phyloP scores from a whole-genome alignment of 2,888 invertebrate genomes.

The Rhingia campestris region DNA sequence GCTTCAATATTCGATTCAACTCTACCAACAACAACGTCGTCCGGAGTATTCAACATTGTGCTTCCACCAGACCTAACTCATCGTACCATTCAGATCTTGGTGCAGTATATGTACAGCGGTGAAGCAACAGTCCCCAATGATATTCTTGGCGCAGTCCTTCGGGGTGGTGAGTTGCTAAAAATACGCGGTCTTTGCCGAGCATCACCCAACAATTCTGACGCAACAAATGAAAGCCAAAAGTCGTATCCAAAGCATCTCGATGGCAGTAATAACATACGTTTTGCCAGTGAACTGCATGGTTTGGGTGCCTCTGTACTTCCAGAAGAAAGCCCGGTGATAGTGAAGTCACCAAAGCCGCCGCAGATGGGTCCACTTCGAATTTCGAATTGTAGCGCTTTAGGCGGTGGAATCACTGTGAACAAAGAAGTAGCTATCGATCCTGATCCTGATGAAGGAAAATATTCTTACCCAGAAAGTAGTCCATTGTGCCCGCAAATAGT shows the following conservation, averaged over 20 bases:
- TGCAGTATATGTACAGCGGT: slow-evolving; percentile 93
- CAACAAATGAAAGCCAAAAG: slow-evolving; percentile 75
- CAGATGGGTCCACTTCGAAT: slow-evolving; percentile 77
- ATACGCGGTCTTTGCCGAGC: slow-evolving; percentile 91
- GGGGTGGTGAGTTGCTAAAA: slow-evolving; percentile 91
- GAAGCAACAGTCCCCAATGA: slow-evolving; percentile 92
- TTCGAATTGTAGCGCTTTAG: slow-evolving; percentile 57
- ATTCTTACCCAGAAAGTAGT: slow-evolving; percentile 65
- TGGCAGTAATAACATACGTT: slow-evolving; percentile 55
- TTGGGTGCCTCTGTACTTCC: slow-evolving; percentile 81
- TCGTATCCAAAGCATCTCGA: slow-evolving; percentile 70
- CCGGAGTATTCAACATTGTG: slow-evolving; percentile 86
- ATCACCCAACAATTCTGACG: slow-evolving; percentile 63
- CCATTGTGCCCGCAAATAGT: slow-evolving; percentile 46
- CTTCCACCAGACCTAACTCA: slow-evolving; percentile 92
- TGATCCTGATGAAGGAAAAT: slow-evolving; percentile 73
- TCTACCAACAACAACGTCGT: slow-evolving; percentile 80
- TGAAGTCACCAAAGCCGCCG: slow-evolving; percentile 80
- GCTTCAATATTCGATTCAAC: slow-evolving; percentile 82
- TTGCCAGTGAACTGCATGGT: slow-evolving; percentile 76
- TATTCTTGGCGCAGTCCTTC: slow-evolving; percentile 90
- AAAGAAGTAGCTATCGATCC: slow-evolving; percentile 83
- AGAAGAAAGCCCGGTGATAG: slow-evolving; percentile 82
- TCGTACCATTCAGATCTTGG: slow-evolving; percentile 90
- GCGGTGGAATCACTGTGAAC: slow-evolving; percentile 80